Evolutionary conservation across 2,888 invertebrate species (phyloP).

Genomic region (Calephelis perditalis): DNA sequence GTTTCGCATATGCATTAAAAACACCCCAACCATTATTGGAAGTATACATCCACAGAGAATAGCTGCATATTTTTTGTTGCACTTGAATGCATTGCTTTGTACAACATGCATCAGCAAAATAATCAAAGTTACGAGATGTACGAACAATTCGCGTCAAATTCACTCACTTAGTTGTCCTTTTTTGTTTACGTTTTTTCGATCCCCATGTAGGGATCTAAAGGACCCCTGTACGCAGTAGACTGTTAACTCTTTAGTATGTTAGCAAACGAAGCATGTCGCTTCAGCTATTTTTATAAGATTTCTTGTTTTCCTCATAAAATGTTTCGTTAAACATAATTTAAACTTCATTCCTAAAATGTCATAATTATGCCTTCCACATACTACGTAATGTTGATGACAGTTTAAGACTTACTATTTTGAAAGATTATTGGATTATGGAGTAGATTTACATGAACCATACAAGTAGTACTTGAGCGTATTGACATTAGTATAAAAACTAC

Average conservation of each 20-base stretch:
- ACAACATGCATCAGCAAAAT: conserved; percentile 22
- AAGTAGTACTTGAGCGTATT: no score
- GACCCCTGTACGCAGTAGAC: conserved; percentile 63
- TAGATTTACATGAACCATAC: no score
- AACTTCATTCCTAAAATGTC: no score
- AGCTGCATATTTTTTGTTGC: conserved; percentile 13
- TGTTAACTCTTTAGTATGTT: conserved; percentile 68
- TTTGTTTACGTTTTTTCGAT: conserved; percentile 45
- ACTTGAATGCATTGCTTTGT: conserved; percentile 17
- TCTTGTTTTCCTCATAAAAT: background rate
- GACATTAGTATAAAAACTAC: no score
- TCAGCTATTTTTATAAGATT: conserved; percentile 12
- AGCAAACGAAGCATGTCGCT: conserved; percentile 37
- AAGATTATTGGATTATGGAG: no score
- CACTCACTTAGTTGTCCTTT: conserved; percentile 35
- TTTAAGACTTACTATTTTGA: no score
- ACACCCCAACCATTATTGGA: conserved; percentile 12
- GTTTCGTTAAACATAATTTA: background rate
- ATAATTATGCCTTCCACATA: no score
- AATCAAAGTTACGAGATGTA: conserved; percentile 27
- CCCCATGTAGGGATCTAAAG: conserved; percentile 47
- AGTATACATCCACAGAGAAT: conserved; percentile 10
- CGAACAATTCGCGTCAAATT: conserved; percentile 35
- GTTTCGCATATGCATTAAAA: conserved; percentile 9
- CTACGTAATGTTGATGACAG: no score